Evolutionary conservation across 2,113 vertebrate genomes (phyloP).

Genomic region (Pseudonaja textilis): DNA sequence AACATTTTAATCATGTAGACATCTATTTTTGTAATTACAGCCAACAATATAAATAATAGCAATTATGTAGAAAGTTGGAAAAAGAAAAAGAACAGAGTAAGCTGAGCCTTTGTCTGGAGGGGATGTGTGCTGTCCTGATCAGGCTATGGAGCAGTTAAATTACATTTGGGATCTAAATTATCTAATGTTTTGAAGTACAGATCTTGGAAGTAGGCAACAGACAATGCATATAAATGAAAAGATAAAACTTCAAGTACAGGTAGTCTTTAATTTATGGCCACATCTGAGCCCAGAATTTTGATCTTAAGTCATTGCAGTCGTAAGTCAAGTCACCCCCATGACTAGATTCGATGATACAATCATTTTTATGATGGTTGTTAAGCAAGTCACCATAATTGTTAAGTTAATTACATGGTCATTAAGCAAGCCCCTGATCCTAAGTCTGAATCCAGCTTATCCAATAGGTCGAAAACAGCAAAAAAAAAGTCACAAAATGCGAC

Average conservation of each 20-base stretch:
- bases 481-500: neutral
- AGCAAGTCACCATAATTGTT: neutral
- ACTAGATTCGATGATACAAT: neutral
- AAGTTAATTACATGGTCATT: neutral
- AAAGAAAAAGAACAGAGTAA: neutral
- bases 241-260: neutral
- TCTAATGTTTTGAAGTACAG: neutral
- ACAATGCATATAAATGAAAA: neutral
- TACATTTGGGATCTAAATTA: neutral
- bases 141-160: neutral
- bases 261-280: neutral
- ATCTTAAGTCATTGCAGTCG: neutral
- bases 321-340: neutral
- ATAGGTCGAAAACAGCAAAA: neutral
- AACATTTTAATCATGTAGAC: neutral
- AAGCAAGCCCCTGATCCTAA: no score
- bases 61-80: neutral
- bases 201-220: neutral
- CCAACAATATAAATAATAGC: neutral
- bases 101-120: neutral
- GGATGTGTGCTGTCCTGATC: neutral
- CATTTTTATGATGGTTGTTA: neutral
- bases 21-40: neutral
- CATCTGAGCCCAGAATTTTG: neutral
- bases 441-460: no score